Evolutionary conservation across 2,888 invertebrate genomes (phyloP), one percentile per base, ranked within the genome.

Genomic region (Synanthedon tipuliformis): DNA sequence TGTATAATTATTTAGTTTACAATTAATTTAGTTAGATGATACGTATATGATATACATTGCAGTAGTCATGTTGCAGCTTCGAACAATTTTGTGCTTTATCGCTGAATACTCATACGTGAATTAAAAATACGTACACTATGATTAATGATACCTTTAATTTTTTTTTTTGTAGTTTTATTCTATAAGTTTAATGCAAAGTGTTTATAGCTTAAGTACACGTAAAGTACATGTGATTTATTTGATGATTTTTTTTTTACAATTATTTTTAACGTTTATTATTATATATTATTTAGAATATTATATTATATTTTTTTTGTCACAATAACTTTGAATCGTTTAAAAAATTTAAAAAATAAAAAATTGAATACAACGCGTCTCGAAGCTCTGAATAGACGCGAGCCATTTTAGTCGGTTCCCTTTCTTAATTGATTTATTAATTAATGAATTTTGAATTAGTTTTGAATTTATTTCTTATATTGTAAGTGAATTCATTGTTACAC

Each of bases 101-200:
- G 84, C 84, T 81, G 80, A 87, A 87, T 87, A 86, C 87, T 87
- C 86, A 86, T 81, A 82, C 77, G 84, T 82, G 81, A 75, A 34
- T 34, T 7, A 34, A 34, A 34, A 34, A 85, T 83, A 82, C 79
- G 73, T 84, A 77, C 34, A 34, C 34, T 34, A 34, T 76, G 75
- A 78, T 77, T 80, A 78, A 77, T 72, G 62, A 66, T 50, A 68
- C 72, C 68, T 71, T 75, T 76, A 73, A 73, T 74, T 68, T n/a
- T n/a, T n/a, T n/a, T n/a, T n/a, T 23, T 66, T 74, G 62, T 77
- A 76, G 71, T 68, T 66, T 68, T 79, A 65, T 65, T 58, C 61
- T 69, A 67, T 64, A 64, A 66, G 63, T 68, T 66, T 73, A 78
- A 81, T 81, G 80, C 82, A 79, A 83, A 65, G 74, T 78, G 15